Percentiles rank a stretch among this genome's conserved stretches.
Evolutionary conservation across 2,113 vertebrate genomes (phyloP).

Genomic region (Tupaia tana): DNA sequence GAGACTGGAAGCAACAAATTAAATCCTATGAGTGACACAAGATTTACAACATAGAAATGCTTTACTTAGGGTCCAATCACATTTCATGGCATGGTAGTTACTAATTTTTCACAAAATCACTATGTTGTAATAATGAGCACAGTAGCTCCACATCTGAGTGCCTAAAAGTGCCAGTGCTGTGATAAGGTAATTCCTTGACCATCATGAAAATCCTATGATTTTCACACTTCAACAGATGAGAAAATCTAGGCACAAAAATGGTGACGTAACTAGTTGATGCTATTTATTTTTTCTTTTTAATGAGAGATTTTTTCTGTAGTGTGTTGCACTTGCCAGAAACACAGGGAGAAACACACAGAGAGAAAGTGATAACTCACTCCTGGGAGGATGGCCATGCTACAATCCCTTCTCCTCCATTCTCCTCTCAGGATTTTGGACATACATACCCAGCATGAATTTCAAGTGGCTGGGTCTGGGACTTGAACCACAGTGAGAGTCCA

Average conservation of each 20-base stretch:
- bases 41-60: neutral
- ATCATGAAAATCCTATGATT: neutral
- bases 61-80: neutral
- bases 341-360: no score
- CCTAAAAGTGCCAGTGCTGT: neutral
- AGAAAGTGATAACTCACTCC: no score
- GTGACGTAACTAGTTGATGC: neutral
- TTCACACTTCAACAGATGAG: neutral
- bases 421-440: no score
- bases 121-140: neutral
- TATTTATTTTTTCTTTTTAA: no score
- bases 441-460: no score
- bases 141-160: neutral
- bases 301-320: no score
- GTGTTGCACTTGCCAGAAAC: no score
- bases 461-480: no score
- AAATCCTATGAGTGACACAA: neutral
- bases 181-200: neutral
- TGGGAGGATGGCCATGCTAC: no score
- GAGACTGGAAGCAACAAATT: neutral
- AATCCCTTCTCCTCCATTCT: no score
- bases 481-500: no score
- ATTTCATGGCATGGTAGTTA: neutral
- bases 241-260: conserved; percentile 10
- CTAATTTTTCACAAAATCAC: neutral